Percentiles rank a stretch among this genome's conserved stretches.
Conservation (phyloP, 2,888 invertebrate genomes). For the Azorinus chamasolen region DNA sequence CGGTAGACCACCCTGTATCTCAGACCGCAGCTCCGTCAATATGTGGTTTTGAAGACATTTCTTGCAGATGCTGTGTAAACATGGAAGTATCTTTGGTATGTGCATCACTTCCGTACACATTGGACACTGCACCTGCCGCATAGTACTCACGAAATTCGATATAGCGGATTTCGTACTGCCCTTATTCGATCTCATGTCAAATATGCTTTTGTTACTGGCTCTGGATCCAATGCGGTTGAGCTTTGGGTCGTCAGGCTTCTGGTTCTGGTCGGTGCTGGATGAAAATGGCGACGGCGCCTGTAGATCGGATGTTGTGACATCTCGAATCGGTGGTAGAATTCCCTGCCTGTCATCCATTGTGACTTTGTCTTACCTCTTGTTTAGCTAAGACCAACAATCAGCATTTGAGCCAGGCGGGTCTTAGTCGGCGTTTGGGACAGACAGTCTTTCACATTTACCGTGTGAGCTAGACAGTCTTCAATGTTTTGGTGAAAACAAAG, state of each 20-base stretch:
- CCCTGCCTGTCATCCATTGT: too few relatives aligned
- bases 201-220: not conserved
- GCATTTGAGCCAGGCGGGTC: too few relatives aligned
- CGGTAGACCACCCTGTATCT: constrained; percentile 23
- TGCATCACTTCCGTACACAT: constrained; percentile 48
- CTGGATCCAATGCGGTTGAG: not conserved
- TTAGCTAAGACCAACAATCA: too few relatives aligned
- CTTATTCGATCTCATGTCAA: constrained; percentile 4
- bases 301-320: constrained; percentile 34
- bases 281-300: constrained; percentile 37
- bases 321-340: constrained; percentile 35
- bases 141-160: constrained; percentile 3
- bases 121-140: constrained; percentile 41
- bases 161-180: constrained; percentile 4
- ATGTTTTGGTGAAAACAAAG: too few relatives aligned
- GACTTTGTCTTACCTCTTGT: too few relatives aligned
- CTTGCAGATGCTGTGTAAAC: constrained; percentile 58
- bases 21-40: constrained; percentile 17
- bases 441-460: too few relatives aligned
- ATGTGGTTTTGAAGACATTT: constrained; percentile 54
- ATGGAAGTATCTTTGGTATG: constrained; percentile 51
- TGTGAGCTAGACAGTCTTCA: too few relatives aligned
- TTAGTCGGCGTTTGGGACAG: too few relatives aligned
- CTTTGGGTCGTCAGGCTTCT: constrained; percentile 34
- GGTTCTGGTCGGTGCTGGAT: constrained; percentile 33